A percentile compares a stretch with the other conserved stretches of the same genome.
Evolutionary conservation across 2,888 invertebrate species (phyloP).

Genomic region (Drosophila kuntzei): DNA sequence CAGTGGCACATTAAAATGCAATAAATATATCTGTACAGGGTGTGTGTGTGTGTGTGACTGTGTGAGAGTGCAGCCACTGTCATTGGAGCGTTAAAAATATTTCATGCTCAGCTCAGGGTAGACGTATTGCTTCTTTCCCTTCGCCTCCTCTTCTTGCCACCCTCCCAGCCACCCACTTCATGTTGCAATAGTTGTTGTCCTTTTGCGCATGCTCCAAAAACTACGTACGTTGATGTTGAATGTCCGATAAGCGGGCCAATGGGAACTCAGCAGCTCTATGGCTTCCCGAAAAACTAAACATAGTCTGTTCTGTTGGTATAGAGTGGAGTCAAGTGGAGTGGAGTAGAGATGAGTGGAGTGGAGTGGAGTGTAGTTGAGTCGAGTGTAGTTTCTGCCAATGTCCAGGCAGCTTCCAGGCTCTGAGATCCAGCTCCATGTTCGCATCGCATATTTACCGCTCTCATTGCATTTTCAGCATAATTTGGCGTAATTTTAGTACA

Average conservation of each 20-base stretch:
- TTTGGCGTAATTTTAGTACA: constrained; percentile 75
- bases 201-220: constrained; percentile 64
- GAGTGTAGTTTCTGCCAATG: constrained; percentile 10
- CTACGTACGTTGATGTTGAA: constrained; percentile 60
- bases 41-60: constrained; percentile 17
- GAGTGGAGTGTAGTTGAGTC: neutral
- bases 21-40: constrained; percentile 57
- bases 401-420: constrained; percentile 19
- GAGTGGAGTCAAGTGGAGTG: neutral
- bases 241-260: constrained; percentile 69
- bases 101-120: constrained; percentile 59
- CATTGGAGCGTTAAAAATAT: constrained; percentile 72
- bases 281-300: constrained; percentile 52
- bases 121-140: constrained; percentile 1
- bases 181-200: constrained; percentile 45
- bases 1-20: constrained; percentile 81
- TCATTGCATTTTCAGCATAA: constrained; percentile 79
- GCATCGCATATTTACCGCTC: constrained; percentile 65
- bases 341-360: no score
- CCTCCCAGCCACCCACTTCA: constrained; percentile 10
- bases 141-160: neutral
- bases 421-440: neutral
- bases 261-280: constrained; percentile 51
- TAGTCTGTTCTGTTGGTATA: neutral
- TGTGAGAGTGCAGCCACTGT: constrained; percentile 25